These are phyloP conservation scores for Myotis yumanensis DNA, from an alignment of 2,113 vertebrate species.

Conservation along the genomic window DNA sequence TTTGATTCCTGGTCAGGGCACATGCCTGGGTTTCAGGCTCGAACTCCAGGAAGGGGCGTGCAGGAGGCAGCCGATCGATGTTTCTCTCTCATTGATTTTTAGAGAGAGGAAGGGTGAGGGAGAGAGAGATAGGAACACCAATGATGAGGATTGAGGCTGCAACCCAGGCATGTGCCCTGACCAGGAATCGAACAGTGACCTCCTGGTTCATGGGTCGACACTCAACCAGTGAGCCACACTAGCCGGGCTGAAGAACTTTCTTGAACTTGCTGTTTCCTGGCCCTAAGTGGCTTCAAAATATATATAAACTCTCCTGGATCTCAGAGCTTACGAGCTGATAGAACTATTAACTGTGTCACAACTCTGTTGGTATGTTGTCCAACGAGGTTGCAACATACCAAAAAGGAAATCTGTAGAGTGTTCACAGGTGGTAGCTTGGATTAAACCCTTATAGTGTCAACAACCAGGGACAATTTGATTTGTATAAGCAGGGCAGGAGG, in stretches of 20 bases:
- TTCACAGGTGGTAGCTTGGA: accelerated
- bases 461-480: accelerated
- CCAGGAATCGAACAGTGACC: too few relatives aligned
- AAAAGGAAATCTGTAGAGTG: background rate
- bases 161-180: too few relatives aligned
- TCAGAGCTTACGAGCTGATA: background rate
- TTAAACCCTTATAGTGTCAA: background rate
- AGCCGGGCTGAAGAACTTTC: background rate
- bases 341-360: background rate
- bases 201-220: too few relatives aligned
- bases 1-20: too few relatives aligned
- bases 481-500: background rate
- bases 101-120: too few relatives aligned
- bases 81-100: too few relatives aligned
- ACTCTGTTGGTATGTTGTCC: background rate
- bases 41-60: too few relatives aligned
- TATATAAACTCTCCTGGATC: background rate
- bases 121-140: too few relatives aligned
- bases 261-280: background rate
- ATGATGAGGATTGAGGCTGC: too few relatives aligned
- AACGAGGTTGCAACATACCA: background rate
- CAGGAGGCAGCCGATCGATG: too few relatives aligned
- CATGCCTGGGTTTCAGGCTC: too few relatives aligned
- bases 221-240: too few relatives aligned
- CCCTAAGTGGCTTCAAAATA: background rate